Percentiles rank a stretch among this genome's conserved stretches.
These are phyloP conservation scores for Tromatobia lineatoria DNA, from an alignment of 2,888 invertebrate species.

Conservation along the genomic window DNA sequence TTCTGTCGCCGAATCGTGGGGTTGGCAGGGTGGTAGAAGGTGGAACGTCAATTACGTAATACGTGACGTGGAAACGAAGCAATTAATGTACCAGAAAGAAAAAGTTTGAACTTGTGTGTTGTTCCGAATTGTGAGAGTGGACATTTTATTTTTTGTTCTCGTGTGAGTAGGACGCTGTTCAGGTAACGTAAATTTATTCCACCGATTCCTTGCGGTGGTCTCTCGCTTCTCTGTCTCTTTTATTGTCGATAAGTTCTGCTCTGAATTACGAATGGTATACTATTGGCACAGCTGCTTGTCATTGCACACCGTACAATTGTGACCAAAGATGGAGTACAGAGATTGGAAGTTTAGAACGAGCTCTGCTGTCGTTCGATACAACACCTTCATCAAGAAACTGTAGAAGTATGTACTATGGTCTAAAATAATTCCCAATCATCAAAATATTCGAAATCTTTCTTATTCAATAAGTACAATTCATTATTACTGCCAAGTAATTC, in stretches of 20 bases:
- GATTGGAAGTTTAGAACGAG: slow-evolving; percentile 49
- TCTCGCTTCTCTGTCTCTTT: neutral
- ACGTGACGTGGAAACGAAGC: slow-evolving; percentile 65
- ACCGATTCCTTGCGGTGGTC: slow-evolving; percentile 20
- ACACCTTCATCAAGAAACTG: slow-evolving; percentile 26
- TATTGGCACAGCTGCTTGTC: slow-evolving; percentile 50
- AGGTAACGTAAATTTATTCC: slow-evolving; percentile 61
- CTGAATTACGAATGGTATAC: slow-evolving; percentile 56
- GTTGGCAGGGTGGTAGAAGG: neutral
- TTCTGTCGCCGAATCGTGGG: slow-evolving; percentile 40
- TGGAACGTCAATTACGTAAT: slow-evolving; percentile 62
- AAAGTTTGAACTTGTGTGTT: slow-evolving; percentile 41
- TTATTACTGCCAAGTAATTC: too few relatives aligned
- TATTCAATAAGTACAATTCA: too few relatives aligned
- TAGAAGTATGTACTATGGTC: too few relatives aligned
- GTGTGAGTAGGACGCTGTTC: slow-evolving; percentile 30
- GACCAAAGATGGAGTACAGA: slow-evolving; percentile 37
- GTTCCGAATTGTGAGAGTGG: neutral
- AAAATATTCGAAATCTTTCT: too few relatives aligned
- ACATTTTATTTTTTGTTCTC: slow-evolving; percentile 1
- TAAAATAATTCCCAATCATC: too few relatives aligned
- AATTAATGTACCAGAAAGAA: slow-evolving; percentile 31
- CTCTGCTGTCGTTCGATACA: slow-evolving; percentile 39
- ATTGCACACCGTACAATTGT: slow-evolving; percentile 10
- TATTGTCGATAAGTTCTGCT: slow-evolving; percentile 49